These are phyloP conservation scores for Heliconius melpomene DNA, from an alignment of 1,140 invertebrate genomes.

Conservation along the genomic window DNA sequence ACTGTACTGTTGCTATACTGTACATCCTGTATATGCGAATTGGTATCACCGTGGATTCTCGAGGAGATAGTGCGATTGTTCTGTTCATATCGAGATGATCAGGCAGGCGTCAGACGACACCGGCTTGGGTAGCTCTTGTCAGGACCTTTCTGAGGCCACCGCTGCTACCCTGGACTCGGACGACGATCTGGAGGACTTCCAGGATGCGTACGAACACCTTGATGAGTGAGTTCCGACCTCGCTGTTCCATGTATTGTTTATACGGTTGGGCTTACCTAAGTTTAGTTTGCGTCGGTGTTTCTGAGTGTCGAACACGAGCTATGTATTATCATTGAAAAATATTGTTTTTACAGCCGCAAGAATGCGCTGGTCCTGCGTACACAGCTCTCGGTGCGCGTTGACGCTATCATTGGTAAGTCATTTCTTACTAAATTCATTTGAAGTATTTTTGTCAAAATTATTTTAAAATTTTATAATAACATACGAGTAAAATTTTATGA, in stretches of 20 bases:
- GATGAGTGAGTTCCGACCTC: conserved; percentile 49
- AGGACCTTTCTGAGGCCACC: conserved; percentile 32
- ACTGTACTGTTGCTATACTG: background rate
- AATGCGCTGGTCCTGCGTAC: conserved; percentile 98
- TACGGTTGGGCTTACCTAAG: background rate
- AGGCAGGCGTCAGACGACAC: conserved; percentile 51
- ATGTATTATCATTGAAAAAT: background rate
- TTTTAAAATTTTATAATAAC: no score
- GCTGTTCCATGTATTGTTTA: background rate
- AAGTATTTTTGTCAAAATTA: no score
- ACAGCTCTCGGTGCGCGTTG: conserved; percentile 97
- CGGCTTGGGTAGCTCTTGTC: conserved; percentile 35
- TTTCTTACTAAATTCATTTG: background rate
- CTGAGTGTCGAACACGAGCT: background rate
- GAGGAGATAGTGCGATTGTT: conserved; percentile 26
- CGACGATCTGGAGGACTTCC: conserved; percentile 48
- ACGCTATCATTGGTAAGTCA: conserved; percentile 97
- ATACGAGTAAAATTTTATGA: no score
- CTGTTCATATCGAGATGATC: conserved; percentile 16
- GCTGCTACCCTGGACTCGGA: conserved; percentile 42
- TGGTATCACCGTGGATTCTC: background rate
- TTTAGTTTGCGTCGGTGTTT: background rate
- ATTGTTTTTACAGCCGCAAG: conserved; percentile 90
- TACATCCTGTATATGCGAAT: conserved; percentile 16
- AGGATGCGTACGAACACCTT: conserved; percentile 38